Evolutionary conservation across 2,113 vertebrate species (phyloP).

Genomic region (Mastomys coucha): DNA sequence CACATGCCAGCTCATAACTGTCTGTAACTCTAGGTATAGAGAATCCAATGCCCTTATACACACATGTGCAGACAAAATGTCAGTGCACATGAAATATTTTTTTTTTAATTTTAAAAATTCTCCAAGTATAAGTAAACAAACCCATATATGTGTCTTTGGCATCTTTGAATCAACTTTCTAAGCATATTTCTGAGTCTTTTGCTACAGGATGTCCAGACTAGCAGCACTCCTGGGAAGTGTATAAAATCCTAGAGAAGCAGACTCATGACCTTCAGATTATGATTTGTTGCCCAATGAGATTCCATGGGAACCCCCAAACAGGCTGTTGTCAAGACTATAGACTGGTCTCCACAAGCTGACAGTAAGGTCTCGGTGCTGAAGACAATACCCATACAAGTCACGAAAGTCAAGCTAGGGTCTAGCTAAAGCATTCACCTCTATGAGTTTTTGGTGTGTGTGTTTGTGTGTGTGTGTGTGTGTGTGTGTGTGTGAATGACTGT

Average conservation of each 20-base stretch:
- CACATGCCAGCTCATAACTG: too few relatives aligned
- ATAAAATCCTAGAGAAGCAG: neutral
- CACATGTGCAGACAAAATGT: too few relatives aligned
- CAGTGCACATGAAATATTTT: too few relatives aligned
- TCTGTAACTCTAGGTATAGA: too few relatives aligned
- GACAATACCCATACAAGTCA: neutral
- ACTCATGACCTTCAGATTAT: neutral
- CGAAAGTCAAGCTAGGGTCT: neutral
- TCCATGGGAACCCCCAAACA: neutral
- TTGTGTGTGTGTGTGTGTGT: too few relatives aligned
- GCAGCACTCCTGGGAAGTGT: neutral
- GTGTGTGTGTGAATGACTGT: too few relatives aligned
- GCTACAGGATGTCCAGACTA: neutral
- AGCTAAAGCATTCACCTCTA: neutral
- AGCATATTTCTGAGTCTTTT: neutral
- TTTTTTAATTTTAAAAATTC: neutral
- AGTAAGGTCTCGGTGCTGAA: neutral
- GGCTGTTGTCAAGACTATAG: neutral
- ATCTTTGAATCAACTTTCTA: neutral
- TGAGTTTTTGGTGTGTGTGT: too few relatives aligned
- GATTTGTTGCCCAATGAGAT: neutral
- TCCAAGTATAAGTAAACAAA: constrained; percentile 13
- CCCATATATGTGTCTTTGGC: neutral
- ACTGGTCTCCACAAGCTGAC: neutral
- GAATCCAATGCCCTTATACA: too few relatives aligned